Conservation (phyloP, 2,888 invertebrate genomes). For the Furcula furcula region DNA sequence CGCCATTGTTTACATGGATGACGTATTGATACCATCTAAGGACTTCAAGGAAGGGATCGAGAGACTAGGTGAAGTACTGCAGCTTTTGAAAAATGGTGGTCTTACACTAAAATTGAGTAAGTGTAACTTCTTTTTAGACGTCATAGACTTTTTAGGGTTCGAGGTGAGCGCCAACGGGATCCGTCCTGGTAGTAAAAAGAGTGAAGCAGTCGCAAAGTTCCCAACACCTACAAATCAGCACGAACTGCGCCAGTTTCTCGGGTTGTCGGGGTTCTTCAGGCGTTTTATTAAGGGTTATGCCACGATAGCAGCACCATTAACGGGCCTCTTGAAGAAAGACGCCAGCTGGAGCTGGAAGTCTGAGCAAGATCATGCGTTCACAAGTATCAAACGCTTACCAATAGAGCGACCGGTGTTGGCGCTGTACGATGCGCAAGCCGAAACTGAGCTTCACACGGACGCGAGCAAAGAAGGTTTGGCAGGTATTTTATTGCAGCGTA, state of each 20-base stretch:
- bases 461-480: not conserved
- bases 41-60: not conserved
- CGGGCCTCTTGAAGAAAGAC: not conserved
- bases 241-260: not conserved
- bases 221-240: not conserved
- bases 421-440: not conserved
- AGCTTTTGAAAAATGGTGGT: not conserved
- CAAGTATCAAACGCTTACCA: not conserved
- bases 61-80: not conserved
- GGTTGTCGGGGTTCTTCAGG: not conserved
- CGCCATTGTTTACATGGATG: too few species aligned
- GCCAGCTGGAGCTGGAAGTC: not conserved
- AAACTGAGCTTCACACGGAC: too few species aligned
- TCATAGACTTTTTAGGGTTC: not conserved
- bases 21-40: not conserved
- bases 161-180: not conserved
- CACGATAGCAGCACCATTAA: not conserved
- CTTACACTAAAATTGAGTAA: not conserved
- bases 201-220: not conserved
- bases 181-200: not conserved
- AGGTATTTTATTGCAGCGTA: not conserved
- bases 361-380: not conserved
- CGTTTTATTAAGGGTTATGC: not conserved
- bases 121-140: not conserved
- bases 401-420: not conserved